Conservation (phyloP, 2,888 invertebrate genomes). For the Muschampia plurimacula region DNA sequence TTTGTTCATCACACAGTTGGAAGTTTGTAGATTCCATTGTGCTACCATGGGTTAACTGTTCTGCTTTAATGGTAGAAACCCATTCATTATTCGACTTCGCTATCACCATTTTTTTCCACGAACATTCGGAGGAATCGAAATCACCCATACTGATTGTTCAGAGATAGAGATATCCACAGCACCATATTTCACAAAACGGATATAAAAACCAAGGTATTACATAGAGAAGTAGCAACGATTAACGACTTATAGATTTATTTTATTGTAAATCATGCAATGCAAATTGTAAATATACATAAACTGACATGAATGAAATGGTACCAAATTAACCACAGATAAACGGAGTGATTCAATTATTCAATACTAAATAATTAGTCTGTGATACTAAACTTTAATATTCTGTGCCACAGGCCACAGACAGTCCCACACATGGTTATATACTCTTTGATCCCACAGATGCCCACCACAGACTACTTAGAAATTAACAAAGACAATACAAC, state of each 20-base stretch:
- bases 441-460: too few species aligned
- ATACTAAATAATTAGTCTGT: too few species aligned
- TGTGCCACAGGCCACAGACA: too few species aligned
- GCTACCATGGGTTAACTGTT: constrained; percentile 40
- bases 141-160: constrained; percentile 84
- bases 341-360: too few species aligned
- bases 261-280: neutral
- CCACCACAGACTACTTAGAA: too few species aligned
- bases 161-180: constrained; percentile 77
- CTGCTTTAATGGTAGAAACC: constrained; percentile 65
- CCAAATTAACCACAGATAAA: neutral
- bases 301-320: too few species aligned
- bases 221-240: neutral
- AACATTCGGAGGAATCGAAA: constrained; percentile 65
- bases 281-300: too few species aligned
- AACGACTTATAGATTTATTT: neutral
- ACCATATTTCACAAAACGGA: constrained; percentile 63
- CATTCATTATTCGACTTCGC: constrained; percentile 74
- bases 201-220: constrained; percentile 10
- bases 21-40: constrained; percentile 53
- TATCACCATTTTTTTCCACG: constrained; percentile 80
- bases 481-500: too few species aligned
- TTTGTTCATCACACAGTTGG: constrained; percentile 52
- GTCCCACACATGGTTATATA: too few species aligned
- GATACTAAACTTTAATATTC: too few species aligned